Base-by-base conservation (phyloP, 2,888 invertebrate genomes). In the Synanthedon myopaeformis region DNA sequence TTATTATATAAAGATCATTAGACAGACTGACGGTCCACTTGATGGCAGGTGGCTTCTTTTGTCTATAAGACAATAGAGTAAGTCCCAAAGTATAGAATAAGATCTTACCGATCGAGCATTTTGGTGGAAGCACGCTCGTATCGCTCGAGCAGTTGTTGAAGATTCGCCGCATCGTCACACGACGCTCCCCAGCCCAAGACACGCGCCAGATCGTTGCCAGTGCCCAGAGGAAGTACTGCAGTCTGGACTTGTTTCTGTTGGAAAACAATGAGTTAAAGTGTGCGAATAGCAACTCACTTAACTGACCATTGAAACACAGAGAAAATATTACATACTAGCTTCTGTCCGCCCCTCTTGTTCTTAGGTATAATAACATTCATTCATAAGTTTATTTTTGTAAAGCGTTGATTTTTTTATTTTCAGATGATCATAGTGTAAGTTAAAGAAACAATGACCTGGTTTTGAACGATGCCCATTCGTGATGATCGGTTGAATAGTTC, bases 91-190 rank as follows among this genome's bases (percentile, higher is more conserved):
- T 2, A 50, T 0, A 17, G 19, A 17, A 6, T 19, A 17, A 13
- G n/a, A 51, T 28, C n/a, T 51, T 65, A 92, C 92, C 98, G 93
- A 79, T 98, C 98, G 52, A 99, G 89, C 95, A 98, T 98, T 88
- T 97, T 98, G 53, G 97, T 97, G 71, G 97, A 95, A n/a, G 98
- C 97, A 64, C 95, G 93, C 81, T 98, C 98, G 76, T 98, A 96
- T 61, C 96, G 93, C 74, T 98, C 97, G 48, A 99, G 86, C 51
- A 98, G 91, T 66, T 94, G 94, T 10, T 97, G 96, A 51, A 98
- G 89, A 74, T 97, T 96, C 8, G 97, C 93, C 64, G 97, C 97
- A 72, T 98, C 97, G 70, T 98, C 98, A 72, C 97, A 98, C 11
- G 96, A 95, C 8, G 96, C 93, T 11, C 98, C 98, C 98, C 98